Evolutionary conservation across 30 jellyfish, hydroid and myxozoan genomes (phyloP).

Genomic region (Hydractinia echinata): DNA sequence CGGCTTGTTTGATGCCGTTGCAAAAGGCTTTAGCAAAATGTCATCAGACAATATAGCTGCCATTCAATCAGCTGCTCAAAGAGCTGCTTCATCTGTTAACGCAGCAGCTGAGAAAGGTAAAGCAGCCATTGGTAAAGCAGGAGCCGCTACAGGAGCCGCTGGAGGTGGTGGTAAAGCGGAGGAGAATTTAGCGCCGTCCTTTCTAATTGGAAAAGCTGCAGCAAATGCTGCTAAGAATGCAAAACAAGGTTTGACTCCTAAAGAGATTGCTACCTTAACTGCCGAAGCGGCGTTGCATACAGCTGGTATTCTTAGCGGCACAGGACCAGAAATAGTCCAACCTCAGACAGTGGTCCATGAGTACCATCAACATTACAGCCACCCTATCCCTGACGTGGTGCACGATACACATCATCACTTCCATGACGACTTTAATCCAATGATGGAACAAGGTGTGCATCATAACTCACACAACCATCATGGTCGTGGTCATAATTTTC

Average conservation of each 20-base stretch:
- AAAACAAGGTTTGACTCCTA: constrained; percentile 58
- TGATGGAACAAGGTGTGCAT: not conserved
- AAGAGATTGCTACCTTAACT: constrained; percentile 62
- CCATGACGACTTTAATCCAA: not conserved
- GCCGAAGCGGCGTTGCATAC: constrained; percentile 89
- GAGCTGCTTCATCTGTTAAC: constrained; percentile 32
- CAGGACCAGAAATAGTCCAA: not conserved
- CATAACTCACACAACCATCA: too few relatives aligned
- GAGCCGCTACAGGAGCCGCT: constrained; percentile 21
- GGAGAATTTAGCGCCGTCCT: not conserved
- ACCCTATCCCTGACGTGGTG: too few relatives aligned
- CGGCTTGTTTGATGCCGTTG: constrained; percentile 79
- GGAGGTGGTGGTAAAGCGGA: constrained; percentile 28
- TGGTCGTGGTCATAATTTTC: not conserved
- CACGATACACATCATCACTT: not conserved
- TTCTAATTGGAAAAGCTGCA: constrained; percentile 15
- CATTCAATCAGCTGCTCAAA: constrained; percentile 7
- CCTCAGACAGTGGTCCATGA: constrained; percentile 14
- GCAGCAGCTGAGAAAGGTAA: constrained; percentile 16
- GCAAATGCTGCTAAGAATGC: constrained; percentile 72
- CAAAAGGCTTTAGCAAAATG: constrained; percentile 44
- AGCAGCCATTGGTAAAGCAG: constrained; percentile 29
- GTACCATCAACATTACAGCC: constrained; percentile 21
- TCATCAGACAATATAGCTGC: constrained; percentile 24
- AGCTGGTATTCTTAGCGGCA: constrained; percentile 30